A percentile compares a stretch with the other conserved stretches of the same genome.
These are phyloP conservation scores for Nerophis lumbriciformis DNA, from an alignment of 2,113 vertebrate species.

Conservation along the genomic window DNA sequence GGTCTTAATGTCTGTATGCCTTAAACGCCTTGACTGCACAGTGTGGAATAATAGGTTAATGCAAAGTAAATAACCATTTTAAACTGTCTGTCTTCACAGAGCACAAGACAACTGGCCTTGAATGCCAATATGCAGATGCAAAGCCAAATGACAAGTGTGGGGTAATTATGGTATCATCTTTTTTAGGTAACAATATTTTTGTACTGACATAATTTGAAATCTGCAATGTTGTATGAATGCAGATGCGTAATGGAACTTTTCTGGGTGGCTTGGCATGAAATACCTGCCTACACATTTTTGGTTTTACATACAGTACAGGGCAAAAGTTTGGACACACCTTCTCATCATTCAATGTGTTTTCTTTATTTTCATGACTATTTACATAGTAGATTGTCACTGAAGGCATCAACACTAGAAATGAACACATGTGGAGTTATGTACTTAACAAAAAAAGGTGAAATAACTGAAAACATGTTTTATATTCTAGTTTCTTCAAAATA, in stretches of 20 bases:
- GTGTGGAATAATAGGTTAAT: conserved; percentile 51
- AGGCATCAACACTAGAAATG: too few species aligned
- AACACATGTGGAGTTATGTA: too few species aligned
- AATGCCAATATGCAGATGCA: conserved; percentile 8
- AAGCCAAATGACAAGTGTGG: conserved; percentile 5
- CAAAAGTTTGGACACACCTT: too few species aligned
- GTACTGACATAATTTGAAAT: background rate
- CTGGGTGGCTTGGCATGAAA: conserved; percentile 1
- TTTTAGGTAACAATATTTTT: conserved; percentile 1
- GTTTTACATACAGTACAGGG: background rate
- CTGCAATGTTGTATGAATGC: background rate
- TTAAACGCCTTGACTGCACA: conserved; percentile 36
- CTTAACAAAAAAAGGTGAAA: too few species aligned
- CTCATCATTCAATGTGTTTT: too few species aligned
- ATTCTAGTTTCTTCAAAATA: too few species aligned
- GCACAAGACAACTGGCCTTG: conserved; percentile 16
- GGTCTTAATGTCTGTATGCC: conserved; percentile 43
- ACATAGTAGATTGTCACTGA: too few species aligned
- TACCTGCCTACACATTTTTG: background rate
- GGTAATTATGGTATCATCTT: background rate
- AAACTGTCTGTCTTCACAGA: conserved; percentile 20
- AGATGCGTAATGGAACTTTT: background rate
- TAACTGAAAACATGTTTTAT: too few species aligned
- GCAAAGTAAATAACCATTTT: conserved; percentile 36
- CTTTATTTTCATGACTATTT: too few species aligned